Conservation (phyloP, 2,113 vertebrate species). For the Grammomys dolichurus region DNA sequence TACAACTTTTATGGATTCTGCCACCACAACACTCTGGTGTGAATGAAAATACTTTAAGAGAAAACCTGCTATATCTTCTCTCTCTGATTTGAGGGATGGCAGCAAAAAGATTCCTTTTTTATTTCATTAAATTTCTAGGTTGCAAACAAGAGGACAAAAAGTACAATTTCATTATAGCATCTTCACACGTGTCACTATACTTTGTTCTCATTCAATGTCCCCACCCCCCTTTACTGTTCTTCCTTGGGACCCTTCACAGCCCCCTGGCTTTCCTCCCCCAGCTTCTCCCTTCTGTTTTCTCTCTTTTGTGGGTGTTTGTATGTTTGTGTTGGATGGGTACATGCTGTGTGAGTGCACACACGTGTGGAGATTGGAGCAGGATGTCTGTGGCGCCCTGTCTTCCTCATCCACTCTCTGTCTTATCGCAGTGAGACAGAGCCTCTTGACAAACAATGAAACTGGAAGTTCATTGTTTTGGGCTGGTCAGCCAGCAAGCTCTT, state of each 20-base stretch:
- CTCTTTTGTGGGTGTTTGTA: not conserved
- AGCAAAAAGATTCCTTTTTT: not conserved
- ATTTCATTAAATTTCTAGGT: not conserved
- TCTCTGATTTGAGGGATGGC: not conserved
- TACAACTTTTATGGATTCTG: slow-evolving; percentile 25
- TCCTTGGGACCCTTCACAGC: not conserved
- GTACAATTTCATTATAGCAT: not conserved
- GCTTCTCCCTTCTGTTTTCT: not conserved
- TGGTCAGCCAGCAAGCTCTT: not conserved
- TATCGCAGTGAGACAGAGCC: not conserved
- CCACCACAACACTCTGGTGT: not conserved
- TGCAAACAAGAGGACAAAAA: not conserved
- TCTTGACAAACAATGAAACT: not conserved
- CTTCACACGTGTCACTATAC: no score
- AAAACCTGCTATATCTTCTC: not conserved
- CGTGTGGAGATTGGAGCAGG: not conserved
- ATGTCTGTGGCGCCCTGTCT: not conserved
- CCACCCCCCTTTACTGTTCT: not conserved
- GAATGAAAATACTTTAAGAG: slow-evolving; percentile 16
- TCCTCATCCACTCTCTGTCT: not conserved
- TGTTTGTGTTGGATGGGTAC: not conserved
- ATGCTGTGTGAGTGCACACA: not conserved
- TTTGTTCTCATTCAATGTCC: not conserved
- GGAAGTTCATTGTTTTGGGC: not conserved
- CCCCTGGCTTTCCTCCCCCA: not conserved